Evolutionary conservation across 2,888 invertebrate genomes (phyloP), one percentile per base, ranked within the genome.

Genomic region (Halocaridina rubra): DNA sequence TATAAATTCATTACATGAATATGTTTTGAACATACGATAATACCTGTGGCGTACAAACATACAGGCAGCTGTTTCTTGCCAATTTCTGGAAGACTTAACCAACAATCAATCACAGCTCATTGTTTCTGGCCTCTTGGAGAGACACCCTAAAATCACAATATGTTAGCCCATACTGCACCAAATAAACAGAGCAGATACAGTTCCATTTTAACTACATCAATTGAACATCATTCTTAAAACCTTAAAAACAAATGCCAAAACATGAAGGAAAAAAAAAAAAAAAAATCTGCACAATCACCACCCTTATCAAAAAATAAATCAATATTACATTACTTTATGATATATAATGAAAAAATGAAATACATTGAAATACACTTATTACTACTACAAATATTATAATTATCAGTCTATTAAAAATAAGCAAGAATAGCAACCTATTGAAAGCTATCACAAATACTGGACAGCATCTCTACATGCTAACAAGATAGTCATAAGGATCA

Each of bases 71-170:
- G n/a, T n/a, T n/a, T n/a, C n/a, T n/a, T n/a, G n/a, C n/a, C n/a
- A n/a, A n/a, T n/a, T n/a, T n/a, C 82, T 82, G 82, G 82, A 82
- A 82, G 82, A 82, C 82, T 81, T 69, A 77, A 75, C 82, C 82
- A 71, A 82, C 82, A 78, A 82, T 67, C 82, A 69, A 80, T 80
- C 80, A 78, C 77, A 82, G 82, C 71, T 82, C 57, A 72, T 32
- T 59, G 59, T n/a, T 72, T 53, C 77, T 77, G 82, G 71, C 80
- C 80, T 80, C 71, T 57, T 80, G 72, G 80, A 79, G 69, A 69
- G 27, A 79, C 69, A 19, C 27, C 27, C 19, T n/a, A 24, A 27
- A 46, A n/a, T n/a, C n/a, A n/a, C 46, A 29, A 29, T 33, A 53
- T 67, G 10, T 29, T 19, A 19, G 69, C 79, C 24, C 29, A 53